A percentile compares a stretch with the other conserved stretches of the same genome.
Conservation (phyloP, 2,888 invertebrate species). For the Melipona beecheii region DNA sequence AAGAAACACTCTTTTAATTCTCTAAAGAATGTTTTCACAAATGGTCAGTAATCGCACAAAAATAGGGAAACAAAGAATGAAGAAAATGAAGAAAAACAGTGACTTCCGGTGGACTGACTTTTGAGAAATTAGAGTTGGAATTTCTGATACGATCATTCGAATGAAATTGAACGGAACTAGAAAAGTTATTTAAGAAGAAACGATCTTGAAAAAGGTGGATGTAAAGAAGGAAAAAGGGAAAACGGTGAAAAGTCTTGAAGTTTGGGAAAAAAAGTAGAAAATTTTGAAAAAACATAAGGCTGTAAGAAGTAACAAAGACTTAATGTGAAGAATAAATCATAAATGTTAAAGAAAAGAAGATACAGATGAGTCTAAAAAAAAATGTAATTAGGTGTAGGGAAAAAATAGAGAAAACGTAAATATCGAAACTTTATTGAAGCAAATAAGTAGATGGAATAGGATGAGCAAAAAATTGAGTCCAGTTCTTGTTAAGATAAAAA, state of each 20-base stretch:
- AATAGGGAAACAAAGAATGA: neutral
- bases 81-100: neutral
- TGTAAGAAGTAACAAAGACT: neutral
- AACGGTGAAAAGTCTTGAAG: neutral
- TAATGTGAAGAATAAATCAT: neutral
- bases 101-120: neutral
- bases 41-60: constrained; percentile 48
- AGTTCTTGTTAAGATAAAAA: neutral
- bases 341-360: neutral
- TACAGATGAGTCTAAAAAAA: neutral
- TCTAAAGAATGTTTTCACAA: constrained; percentile 8
- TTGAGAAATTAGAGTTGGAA: neutral
- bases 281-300: neutral
- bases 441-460: neutral
- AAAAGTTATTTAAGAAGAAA: neutral
- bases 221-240: neutral
- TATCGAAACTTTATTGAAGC: constrained; percentile 2
- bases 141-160: neutral
- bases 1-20: constrained; percentile 91
- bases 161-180: neutral
- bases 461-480: neutral
- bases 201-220: neutral
- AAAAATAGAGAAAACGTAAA: constrained; percentile 23
- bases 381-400: constrained; percentile 40
- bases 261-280: neutral